Base-by-base conservation (phyloP, 2,888 invertebrate species). In the Odontothrips loti region DNA sequence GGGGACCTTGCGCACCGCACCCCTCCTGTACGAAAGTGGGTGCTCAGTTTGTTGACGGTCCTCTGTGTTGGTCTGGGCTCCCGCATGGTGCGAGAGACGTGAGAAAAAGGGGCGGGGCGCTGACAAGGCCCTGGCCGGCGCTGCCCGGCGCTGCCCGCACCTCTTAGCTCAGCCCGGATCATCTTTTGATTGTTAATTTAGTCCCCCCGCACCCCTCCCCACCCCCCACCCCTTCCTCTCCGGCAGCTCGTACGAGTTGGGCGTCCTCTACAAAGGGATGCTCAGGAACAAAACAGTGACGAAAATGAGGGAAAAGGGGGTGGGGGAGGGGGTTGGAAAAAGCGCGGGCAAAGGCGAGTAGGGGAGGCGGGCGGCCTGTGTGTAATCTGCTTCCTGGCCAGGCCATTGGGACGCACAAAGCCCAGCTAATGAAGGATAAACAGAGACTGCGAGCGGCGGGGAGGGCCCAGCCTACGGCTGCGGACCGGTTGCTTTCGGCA, bases 361-460 rank as follows among this genome's bases (percentile, higher is more conserved):
- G 11, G 68, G 27, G 68, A n/a, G 68, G 6, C 4, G 27, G 27
- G 27, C 23, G 68, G 27, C 23, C 68, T 75, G 68, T 75, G 68
- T 75, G 68, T 75, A 75, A 75, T 75, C 68, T 75, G 68, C 68
- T 75, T 75, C 68, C 23, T 27, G 23, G 68, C 23, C 23, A 9
- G 68, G 68, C 68, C 68, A 27, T 27, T 75, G 68, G 27, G 27
- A 75, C 68, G 68, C 68, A 75, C 68, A 75, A 75, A 75, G 68
- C 68, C 68, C 23, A 75, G 68, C 68, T 75, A 75, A 75, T 75
- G 68, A 75, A 75, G 68, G 68, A 75, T 75, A 75, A 75, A 75
- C 68, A 75, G 68, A 75, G 68, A 17, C 58, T 43, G 34, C 34
- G 34, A 43, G 34, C 3, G 34, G 34, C 34, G 3, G 3, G 34